Evolutionary conservation across 2,113 vertebrate species (phyloP).

Genomic region (Dicentrarchus labrax): DNA sequence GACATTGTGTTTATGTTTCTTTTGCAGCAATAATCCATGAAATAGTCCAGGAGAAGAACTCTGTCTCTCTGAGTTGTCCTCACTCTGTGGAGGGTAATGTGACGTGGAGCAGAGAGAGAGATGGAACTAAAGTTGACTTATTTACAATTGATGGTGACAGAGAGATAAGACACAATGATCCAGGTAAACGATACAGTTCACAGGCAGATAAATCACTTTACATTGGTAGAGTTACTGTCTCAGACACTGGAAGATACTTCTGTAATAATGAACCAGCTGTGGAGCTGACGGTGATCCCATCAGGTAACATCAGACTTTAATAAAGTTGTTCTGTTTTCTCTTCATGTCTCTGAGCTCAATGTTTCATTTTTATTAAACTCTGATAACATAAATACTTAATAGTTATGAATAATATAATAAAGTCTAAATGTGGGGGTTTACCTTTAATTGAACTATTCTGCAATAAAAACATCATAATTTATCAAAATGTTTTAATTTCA

Average conservation of each 20-base stretch:
- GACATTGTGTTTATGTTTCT: not conserved
- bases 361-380: too few relatives aligned
- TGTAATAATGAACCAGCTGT: not conserved
- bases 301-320: not conserved
- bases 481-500: too few relatives aligned
- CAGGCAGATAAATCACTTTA: too few relatives aligned
- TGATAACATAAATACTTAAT: too few relatives aligned
- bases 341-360: too few relatives aligned
- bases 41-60: accelerated
- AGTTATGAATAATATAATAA: too few relatives aligned
- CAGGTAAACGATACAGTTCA: too few relatives aligned
- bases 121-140: not conserved
- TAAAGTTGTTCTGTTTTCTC: too few relatives aligned
- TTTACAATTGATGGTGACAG: accelerated
- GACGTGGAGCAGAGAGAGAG: constrained; percentile 42
- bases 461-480: too few relatives aligned
- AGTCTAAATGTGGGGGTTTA: too few relatives aligned
- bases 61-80: accelerated
- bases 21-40: not conserved
- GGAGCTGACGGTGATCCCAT: not conserved
- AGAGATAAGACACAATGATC: accelerated
- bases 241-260: not conserved
- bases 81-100: not conserved
- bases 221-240: too few relatives aligned
- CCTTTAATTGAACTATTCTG: too few relatives aligned